Base-by-base conservation (phyloP, 2,797 vertebrate genomes). In the Trichosurus vulpecula region DNA sequence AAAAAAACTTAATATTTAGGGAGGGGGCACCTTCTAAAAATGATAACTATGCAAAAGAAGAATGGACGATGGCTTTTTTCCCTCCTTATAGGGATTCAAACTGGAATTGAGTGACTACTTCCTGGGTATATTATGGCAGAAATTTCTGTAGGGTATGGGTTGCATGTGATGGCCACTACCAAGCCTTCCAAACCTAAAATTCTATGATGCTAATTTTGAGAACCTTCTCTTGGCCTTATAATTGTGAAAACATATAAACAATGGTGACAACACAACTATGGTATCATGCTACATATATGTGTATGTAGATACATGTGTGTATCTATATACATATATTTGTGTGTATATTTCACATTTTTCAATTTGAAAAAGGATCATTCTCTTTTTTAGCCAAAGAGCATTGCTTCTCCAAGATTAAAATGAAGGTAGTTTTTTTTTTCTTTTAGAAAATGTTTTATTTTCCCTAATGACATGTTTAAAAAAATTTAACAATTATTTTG, bases 101-200 rank as follows among this genome's bases (percentile, higher is more conserved):
- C 22, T 87, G 41, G 3, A 3, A 3, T 6, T 25, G 9, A 27
- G 6, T 10, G n/a, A 81, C n/a, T 51, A 47, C 0, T 27, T 27
- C 0, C 3, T 35, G 1, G 10, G 19, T 2, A 3, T 25, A 8
- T 22, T 47, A 47, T 27, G 1, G 8, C 27, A 25, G 41, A 25
- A 4, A 87, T 87, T 27, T 87, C 41, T 51, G 51, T 87, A 87
- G 3, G 3, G 41, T 11, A 25, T 27, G 1, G 9, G 10, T 29
- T 87, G 9, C 9, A 4, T 6, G 87, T 9, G 41, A 87, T 87
- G 19, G 31, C 31, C 41, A 51, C 41, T 47, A 47, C 25, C 22
- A 9, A 47, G 9, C 6, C 8, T 87, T 47, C 8, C 41, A 51
- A 11, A 87, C 10, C 19, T 47, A 27, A 81, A 47, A 47, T 47